Evolutionary conservation across 2,888 invertebrate genomes (phyloP).

Genomic region (Acleris emargana): DNA sequence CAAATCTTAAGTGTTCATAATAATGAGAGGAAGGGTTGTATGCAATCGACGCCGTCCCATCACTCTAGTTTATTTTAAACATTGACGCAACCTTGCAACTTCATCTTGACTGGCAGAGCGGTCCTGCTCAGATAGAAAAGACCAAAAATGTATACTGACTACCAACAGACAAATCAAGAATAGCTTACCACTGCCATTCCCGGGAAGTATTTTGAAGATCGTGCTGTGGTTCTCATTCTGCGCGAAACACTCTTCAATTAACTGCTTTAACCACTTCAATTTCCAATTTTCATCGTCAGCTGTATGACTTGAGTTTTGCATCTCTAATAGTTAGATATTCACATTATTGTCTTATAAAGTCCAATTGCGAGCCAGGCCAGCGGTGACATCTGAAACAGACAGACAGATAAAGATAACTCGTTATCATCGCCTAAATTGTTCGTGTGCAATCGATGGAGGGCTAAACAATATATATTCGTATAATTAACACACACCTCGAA

Average conservation of each 20-base stretch:
- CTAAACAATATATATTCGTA: constrained; percentile 10
- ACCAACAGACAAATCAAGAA: too few relatives aligned
- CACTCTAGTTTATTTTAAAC: too few relatives aligned
- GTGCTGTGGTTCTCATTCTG: constrained; percentile 42
- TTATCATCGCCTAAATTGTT: constrained; percentile 26
- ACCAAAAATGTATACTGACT: too few relatives aligned
- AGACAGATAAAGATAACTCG: constrained; percentile 43
- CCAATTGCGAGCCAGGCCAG: constrained; percentile 28
- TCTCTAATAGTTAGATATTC: constrained; percentile 26
- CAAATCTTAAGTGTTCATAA: too few relatives aligned
- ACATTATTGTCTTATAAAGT: constrained; percentile 15
- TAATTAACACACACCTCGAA: neutral
- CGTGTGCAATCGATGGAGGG: constrained; percentile 8
- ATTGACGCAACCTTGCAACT: too few relatives aligned
- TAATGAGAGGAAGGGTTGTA: too few relatives aligned
- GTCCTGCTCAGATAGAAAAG: too few relatives aligned
- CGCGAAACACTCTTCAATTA: constrained; percentile 42
- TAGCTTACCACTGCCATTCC: constrained; percentile 38
- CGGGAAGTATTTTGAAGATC: constrained; percentile 19
- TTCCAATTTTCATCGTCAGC: constrained; percentile 39
- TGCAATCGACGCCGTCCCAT: too few relatives aligned
- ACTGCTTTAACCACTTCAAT: constrained; percentile 36
- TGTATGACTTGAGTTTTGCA: constrained; percentile 39
- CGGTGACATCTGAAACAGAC: constrained; percentile 46
- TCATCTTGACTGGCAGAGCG: too few relatives aligned